Percentiles rank a stretch among this genome's conserved stretches.
These are phyloP conservation scores for Rana temporaria DNA, from an alignment of 2,113 vertebrate genomes.

Conservation along the genomic window DNA sequence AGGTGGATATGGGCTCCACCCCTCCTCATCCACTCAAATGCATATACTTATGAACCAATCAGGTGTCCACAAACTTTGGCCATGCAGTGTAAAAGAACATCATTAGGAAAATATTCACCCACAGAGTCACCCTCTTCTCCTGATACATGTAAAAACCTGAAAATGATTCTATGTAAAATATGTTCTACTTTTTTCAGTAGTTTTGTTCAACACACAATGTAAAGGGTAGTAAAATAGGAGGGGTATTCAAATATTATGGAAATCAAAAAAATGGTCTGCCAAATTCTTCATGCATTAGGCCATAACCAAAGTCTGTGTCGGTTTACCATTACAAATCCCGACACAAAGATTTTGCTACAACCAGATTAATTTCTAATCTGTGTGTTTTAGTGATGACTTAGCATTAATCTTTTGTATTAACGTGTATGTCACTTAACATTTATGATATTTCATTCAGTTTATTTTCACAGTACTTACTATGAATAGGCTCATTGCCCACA, in stretches of 20 bases:
- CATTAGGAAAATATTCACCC: too few relatives aligned
- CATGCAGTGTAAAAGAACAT: too few relatives aligned
- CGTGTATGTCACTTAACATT: background rate
- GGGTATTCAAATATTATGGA: background rate
- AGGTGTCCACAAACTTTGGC: too few relatives aligned
- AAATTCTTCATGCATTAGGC: background rate
- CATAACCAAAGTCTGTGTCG: background rate
- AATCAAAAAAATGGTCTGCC: background rate
- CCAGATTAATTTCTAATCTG: background rate
- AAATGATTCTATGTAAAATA: too few relatives aligned
- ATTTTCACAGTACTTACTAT: background rate
- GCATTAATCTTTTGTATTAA: slow-evolving; percentile 10
- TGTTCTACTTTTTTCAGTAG: too few relatives aligned
- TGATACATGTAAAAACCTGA: too few relatives aligned
- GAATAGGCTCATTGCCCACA: background rate
- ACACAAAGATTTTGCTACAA: background rate
- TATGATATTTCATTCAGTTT: too few relatives aligned
- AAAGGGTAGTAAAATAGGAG: background rate
- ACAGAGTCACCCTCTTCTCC: too few relatives aligned
- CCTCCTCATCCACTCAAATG: too few relatives aligned
- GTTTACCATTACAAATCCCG: background rate
- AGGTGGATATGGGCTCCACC: too few relatives aligned
- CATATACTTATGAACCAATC: too few relatives aligned
- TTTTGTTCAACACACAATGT: too few relatives aligned
- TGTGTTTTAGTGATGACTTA: background rate